Conservation (phyloP, 2,888 invertebrate species). For the Euzophera pinguis region DNA sequence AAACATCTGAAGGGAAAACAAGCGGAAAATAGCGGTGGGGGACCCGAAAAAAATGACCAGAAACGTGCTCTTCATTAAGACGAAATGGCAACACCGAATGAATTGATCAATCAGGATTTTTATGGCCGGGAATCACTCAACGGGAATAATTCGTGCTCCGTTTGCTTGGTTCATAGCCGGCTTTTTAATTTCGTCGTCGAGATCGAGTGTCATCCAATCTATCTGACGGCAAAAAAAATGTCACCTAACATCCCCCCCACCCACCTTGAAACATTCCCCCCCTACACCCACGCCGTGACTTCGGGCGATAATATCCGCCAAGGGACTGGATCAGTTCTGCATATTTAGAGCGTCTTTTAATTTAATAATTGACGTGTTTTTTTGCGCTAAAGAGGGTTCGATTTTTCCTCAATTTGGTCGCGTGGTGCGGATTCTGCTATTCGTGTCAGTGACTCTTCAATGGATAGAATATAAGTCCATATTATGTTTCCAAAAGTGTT, state of each 20-base stretch:
- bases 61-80: slow-evolving; percentile 73
- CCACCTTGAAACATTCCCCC: slow-evolving; percentile 21
- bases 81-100: slow-evolving; percentile 71
- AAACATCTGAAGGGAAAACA: slow-evolving; percentile 74
- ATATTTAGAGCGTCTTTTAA: slow-evolving; percentile 24
- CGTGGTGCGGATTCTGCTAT: not conserved
- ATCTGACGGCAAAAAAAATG: slow-evolving; percentile 67
- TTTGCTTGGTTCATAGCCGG: slow-evolving; percentile 74
- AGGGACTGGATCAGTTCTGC: slow-evolving; percentile 52
- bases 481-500: no score
- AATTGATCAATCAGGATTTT: slow-evolving; percentile 80
- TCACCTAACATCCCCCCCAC: slow-evolving; percentile 25
- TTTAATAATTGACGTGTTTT: slow-evolving; percentile 24
- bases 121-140: slow-evolving; percentile 78
- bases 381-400: slow-evolving; percentile 10
- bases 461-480: no score
- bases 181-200: slow-evolving; percentile 78
- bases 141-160: slow-evolving; percentile 75
- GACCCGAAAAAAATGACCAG: slow-evolving; percentile 55
- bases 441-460: slow-evolving; percentile 2
- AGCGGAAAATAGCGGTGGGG: slow-evolving; percentile 69
- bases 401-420: slow-evolving; percentile 8
- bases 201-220: slow-evolving; percentile 80
- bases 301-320: slow-evolving; percentile 57
- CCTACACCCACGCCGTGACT: slow-evolving; percentile 34